Base-by-base conservation (phyloP, 1,140 invertebrate genomes). In the Charaxes varanes region DNA sequence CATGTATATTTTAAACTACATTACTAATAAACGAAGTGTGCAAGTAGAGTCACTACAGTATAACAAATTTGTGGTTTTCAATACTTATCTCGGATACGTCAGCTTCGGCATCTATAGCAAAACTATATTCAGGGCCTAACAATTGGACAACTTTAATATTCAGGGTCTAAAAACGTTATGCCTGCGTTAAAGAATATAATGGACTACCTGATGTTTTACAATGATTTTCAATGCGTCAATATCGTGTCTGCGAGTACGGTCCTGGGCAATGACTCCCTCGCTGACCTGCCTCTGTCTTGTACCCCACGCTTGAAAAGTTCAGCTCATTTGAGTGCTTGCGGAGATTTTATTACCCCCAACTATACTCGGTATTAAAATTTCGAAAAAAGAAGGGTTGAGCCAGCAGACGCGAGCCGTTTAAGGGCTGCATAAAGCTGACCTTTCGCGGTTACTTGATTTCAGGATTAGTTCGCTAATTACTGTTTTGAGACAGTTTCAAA, bases 261-360 rank as follows among this genome's bases (percentile, higher is more conserved):
- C 62, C 79, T 78, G 76, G 17, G 14, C 56, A 64, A 64, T 68
- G 71, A 62, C 69, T 70, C 67, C 71, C 76, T 59, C 56, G 38
- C 73, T 77, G 77, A 77, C 78, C 73, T 68, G 73, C 63, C 69
- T 70, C 67, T 79, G 78, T 81, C 74, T 81, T 81, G 66, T 71
- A 66, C 77, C 70, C 67, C 62, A 71, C 73, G 73, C 71, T 82
- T 77, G 69, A 78, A 82, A 82, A 82, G 78, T 82, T 82, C 71
- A 80, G 76, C 78, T 80, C 73, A 80, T 82, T 82, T 76, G 78
- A 82, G 78, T 78, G 71, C 70, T 68, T 57, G 64, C 69, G 55
- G 78, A 82, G 78, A 83, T 79, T 83, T 83, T 76, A 83, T 83
- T 83, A 80, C 65, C 72, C n/a, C 71, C 70, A 76, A 72, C 73